Conservation (phyloP, 2,888 invertebrate species). For the Parochlus steinenii region DNA sequence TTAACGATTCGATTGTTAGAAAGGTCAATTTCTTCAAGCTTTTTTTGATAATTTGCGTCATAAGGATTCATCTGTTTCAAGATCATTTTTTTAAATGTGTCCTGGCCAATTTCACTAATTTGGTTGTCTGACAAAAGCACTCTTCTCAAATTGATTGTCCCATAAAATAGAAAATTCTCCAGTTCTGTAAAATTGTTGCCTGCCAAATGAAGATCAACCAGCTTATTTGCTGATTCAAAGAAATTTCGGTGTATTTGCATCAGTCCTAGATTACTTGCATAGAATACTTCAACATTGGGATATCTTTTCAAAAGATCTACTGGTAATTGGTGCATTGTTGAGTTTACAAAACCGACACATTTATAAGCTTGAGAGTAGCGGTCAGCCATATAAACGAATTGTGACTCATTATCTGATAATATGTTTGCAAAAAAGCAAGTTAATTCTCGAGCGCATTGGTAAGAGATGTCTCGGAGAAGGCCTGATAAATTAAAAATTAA, state of each 20-base stretch:
- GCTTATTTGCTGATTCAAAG: slow-evolving; percentile 6
- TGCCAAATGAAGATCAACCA: slow-evolving; percentile 9
- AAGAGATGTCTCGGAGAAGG: slow-evolving; percentile 7
- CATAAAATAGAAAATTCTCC: slow-evolving; percentile 9
- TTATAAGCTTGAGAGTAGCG: slow-evolving; percentile 3
- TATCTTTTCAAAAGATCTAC: slow-evolving; percentile 8
- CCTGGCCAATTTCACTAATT: slow-evolving; percentile 6
- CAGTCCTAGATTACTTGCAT: slow-evolving; percentile 6
- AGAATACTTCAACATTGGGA: slow-evolving; percentile 8
- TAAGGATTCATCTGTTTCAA: slow-evolving; percentile 1
- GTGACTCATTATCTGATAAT: slow-evolving; percentile 6
- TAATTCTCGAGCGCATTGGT: slow-evolving; percentile 9
- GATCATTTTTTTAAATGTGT: slow-evolving; percentile 10
- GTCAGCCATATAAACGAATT: slow-evolving; percentile 8
- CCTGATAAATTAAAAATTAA: no score
- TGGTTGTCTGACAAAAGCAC: slow-evolving; percentile 5
- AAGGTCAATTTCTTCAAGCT: slow-evolving; percentile 9
- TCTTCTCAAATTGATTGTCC: slow-evolving; percentile 5
- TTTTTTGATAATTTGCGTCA: slow-evolving; percentile 6
- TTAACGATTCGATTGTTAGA: slow-evolving; percentile 4
- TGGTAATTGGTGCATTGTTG: slow-evolving; percentile 7
- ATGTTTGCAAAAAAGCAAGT: slow-evolving; percentile 8
- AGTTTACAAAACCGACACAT: slow-evolving; percentile 10
- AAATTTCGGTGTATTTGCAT: background rate
- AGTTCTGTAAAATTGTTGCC: slow-evolving; percentile 7